Conservation (phyloP, 2,797 vertebrate genomes). For the Rhinella marina region DNA sequence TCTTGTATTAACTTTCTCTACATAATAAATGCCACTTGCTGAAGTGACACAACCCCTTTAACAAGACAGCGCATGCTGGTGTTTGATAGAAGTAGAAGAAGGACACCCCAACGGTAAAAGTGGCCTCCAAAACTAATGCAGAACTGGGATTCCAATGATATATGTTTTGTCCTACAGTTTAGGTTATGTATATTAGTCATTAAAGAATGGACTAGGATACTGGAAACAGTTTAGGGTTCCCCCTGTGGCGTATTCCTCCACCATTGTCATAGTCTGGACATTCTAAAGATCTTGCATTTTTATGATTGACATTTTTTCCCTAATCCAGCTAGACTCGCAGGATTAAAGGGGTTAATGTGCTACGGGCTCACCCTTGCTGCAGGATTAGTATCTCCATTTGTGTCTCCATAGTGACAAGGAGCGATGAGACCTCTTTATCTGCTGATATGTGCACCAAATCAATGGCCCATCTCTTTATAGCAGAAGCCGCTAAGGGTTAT, state of each 20-base stretch:
- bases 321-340: neutral
- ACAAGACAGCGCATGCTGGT: neutral
- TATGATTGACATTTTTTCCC: neutral
- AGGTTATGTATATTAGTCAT: neutral
- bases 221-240: neutral
- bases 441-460: constrained; percentile 59
- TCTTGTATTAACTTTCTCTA: too few species aligned
- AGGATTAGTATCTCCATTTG: constrained; percentile 36
- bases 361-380: constrained; percentile 12
- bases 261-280: neutral
- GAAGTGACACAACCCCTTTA: too few species aligned
- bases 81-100: neutral
- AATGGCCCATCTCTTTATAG: constrained; percentile 56
- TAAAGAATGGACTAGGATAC: neutral
- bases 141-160: neutral
- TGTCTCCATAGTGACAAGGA: constrained; percentile 59
- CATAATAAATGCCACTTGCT: too few species aligned
- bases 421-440: constrained; percentile 56
- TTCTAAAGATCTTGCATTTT: neutral
- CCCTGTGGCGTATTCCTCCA: neutral
- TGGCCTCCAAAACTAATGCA: neutral
- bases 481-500: constrained; percentile 51
- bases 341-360: constrained; percentile 28
- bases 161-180: too few species aligned
- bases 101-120: neutral